phyloP scores from a whole-genome alignment of 2,888 invertebrate species.

The Caenorhabditis sp. region DNA sequence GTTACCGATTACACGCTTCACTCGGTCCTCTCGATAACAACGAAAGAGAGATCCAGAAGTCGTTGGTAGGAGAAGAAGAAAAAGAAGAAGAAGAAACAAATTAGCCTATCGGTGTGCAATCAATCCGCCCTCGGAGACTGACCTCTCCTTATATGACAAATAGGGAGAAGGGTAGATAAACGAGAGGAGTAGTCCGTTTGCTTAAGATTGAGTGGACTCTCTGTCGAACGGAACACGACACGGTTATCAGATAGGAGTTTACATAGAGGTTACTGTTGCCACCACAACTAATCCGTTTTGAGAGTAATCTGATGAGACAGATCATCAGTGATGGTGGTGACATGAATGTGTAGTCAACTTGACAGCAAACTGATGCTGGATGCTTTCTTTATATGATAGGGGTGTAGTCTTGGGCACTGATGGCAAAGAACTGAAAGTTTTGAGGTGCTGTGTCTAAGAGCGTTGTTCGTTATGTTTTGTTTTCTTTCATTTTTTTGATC shows the following conservation, averaged over 20 bases:
- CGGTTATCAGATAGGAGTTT: constrained; percentile 60
- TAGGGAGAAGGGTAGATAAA: constrained; percentile 41
- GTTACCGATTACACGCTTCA: constrained; percentile 63
- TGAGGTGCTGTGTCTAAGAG: too few relatives aligned
- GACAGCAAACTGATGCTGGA: not conserved
- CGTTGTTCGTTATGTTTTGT: not conserved
- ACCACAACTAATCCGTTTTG: constrained; percentile 35
- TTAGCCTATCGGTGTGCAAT: constrained; percentile 63
- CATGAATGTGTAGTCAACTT: not conserved
- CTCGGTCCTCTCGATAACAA: constrained; percentile 27
- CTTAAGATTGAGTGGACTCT: constrained; percentile 61
- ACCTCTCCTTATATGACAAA: constrained; percentile 57
- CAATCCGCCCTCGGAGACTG: constrained; percentile 36
- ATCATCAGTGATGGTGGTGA: not conserved
- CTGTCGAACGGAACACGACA: constrained; percentile 28
- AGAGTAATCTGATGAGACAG: constrained; percentile 24
- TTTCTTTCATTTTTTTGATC: not conserved
- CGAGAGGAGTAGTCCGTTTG: constrained; percentile 33
- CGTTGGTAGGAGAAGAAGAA: too few relatives aligned
- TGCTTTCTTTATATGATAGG: too few relatives aligned
- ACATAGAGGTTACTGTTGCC: constrained; percentile 40
- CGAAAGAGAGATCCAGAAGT: constrained; percentile 5
- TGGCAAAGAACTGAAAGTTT: too few relatives aligned
- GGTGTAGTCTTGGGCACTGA: too few relatives aligned
- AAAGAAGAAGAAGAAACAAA: constrained; percentile 33